phyloP scores from a whole-genome alignment of 2,113 vertebrate species.

The Acanthisitta chloris region DNA sequence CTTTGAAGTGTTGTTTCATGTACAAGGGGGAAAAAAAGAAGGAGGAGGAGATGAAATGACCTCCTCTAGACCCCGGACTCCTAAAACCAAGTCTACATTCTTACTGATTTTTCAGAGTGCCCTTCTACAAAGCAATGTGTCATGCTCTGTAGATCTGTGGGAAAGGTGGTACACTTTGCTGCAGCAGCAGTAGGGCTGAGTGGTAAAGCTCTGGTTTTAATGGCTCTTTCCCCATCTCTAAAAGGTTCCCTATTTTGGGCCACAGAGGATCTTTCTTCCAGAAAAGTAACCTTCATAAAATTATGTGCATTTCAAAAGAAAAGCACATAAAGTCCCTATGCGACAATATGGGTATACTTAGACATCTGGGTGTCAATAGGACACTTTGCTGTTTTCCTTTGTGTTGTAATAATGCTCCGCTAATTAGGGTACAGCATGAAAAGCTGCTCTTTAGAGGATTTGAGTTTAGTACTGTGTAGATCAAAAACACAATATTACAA shows the following conservation, averaged over 20 bases:
- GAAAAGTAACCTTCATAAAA: neutral
- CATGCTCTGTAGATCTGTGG: neutral
- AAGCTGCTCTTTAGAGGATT: neutral
- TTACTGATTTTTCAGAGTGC: neutral
- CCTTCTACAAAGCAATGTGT: neutral
- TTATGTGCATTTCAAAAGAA: neutral
- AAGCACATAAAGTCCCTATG: neutral
- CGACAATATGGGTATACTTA: neutral
- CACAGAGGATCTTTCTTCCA: neutral
- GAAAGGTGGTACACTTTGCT: no score
- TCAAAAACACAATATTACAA: neutral
- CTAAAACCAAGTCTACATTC: neutral
- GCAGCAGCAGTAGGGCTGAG: neutral
- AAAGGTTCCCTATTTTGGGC: neutral
- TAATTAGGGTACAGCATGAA: neutral
- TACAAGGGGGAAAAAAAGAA: fast-evolving
- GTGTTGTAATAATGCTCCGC: neutral
- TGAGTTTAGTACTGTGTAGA: neutral
- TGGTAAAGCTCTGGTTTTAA: neutral
- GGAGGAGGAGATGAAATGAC: neutral
- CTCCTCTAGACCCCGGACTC: neutral
- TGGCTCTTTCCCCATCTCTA: neutral
- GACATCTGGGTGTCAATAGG: neutral
- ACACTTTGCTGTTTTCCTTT: neutral
- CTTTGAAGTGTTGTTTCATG: neutral